A percentile compares a stretch with the other conserved stretches of the same genome.
Conservation (phyloP, 1,140 invertebrate genomes). For the Drosophila bocki region DNA sequence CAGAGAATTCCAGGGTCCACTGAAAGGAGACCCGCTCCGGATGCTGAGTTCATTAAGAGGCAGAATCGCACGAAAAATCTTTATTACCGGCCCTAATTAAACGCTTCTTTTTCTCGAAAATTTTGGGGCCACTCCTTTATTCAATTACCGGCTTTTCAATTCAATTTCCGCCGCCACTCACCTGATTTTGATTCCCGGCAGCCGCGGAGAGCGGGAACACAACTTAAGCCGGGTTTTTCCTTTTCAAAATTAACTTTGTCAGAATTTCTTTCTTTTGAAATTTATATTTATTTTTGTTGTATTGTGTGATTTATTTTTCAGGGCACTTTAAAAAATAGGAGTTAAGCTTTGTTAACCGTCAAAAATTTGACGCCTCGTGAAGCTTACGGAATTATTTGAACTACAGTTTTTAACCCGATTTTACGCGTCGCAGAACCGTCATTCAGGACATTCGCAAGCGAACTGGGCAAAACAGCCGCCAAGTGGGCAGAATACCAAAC, state of each 20-base stretch:
- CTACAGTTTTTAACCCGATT: background rate
- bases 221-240: background rate
- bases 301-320: accelerated
- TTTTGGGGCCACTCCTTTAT: background rate
- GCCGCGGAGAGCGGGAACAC: background rate
- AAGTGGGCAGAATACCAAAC: constrained; percentile 40
- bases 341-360: background rate
- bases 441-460: constrained; percentile 73
- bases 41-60: constrained; percentile 1
- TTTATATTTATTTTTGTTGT: background rate
- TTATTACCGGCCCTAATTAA: constrained; percentile 14
- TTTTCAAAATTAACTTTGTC: background rate
- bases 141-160: constrained; percentile 35
- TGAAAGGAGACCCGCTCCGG: background rate
- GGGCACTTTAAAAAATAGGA: background rate
- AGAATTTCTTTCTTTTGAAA: background rate
- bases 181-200: constrained; percentile 9
- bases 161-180: constrained; percentile 36
- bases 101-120: constrained; percentile 2
- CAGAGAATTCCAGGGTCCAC: background rate
- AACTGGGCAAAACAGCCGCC: constrained; percentile 61
- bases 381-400: constrained; percentile 4
- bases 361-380: constrained; percentile 1
- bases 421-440: constrained; percentile 60
- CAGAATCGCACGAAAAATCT: constrained; percentile 5